These are phyloP conservation scores for Strongylocentrotus purpuratus DNA, from an alignment of 35 echinoderm and acorn worm species.

Conservation along the genomic window DNA sequence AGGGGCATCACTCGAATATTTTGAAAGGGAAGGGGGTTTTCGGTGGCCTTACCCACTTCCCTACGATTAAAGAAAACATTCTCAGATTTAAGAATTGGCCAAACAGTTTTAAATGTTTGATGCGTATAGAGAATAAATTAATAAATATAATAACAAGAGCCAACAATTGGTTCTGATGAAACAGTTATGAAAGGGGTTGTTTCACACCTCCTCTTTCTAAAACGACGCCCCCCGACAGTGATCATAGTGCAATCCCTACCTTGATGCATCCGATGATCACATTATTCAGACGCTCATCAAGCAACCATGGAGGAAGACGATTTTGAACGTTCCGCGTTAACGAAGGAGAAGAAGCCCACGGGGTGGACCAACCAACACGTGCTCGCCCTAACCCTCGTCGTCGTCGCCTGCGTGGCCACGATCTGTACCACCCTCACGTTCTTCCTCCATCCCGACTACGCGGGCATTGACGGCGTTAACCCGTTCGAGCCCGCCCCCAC, in stretches of 20 bases:
- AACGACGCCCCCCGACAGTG: background rate
- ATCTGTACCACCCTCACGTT: constrained; percentile 60
- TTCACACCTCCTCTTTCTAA: background rate
- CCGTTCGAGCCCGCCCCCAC: background rate
- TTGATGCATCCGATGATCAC: background rate
- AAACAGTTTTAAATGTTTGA: too few species aligned
- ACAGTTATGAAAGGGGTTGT: background rate
- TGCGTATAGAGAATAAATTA: too few species aligned
- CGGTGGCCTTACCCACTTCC: too few species aligned
- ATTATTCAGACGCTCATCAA: background rate
- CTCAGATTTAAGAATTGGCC: too few species aligned
- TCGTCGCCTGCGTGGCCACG: constrained; percentile 41
- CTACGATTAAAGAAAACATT: too few species aligned
- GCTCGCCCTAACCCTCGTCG: background rate
- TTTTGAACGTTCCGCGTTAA: background rate
- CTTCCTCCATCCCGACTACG: constrained; percentile 71
- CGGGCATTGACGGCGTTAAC: background rate
- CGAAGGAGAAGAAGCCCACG: background rate
- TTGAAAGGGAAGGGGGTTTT: background rate
- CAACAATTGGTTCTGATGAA: too few species aligned
- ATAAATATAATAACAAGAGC: too few species aligned
- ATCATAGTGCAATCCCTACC: background rate
- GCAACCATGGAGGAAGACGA: background rate
- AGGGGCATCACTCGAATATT: background rate
- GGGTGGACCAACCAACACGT: background rate